Evolutionary conservation across 1,140 invertebrate species (phyloP).

Genomic region (Drosophila azteca): DNA sequence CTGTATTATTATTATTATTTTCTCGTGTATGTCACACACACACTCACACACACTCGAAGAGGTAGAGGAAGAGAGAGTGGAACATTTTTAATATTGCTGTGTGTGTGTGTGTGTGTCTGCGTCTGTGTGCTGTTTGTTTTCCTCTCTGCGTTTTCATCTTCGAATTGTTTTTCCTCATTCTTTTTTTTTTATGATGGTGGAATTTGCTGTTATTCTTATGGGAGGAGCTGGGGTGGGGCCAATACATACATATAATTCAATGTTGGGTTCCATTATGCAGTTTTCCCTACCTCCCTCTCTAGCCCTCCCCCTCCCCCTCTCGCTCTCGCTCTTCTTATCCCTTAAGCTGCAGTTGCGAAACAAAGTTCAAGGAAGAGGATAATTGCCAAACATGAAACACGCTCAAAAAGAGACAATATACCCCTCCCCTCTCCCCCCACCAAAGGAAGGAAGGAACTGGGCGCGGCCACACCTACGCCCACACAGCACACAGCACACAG

Average conservation of each 20-base stretch:
- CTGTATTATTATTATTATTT: constrained; percentile 1
- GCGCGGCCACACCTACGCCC: constrained; percentile 46
- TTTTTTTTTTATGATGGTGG: too few species aligned
- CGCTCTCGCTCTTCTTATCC: background rate
- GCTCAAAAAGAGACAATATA: constrained; percentile 30
- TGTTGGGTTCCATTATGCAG: constrained; percentile 37
- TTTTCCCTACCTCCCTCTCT: constrained; percentile 7
- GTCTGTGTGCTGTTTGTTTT: constrained; percentile 30
- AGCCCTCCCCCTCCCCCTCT: background rate
- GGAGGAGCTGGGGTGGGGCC: background rate
- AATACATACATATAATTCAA: constrained; percentile 52
- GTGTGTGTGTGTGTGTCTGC: constrained; percentile 1
- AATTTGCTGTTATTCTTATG: constrained; percentile 43
- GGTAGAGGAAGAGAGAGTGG: background rate
- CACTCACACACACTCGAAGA: too few species aligned
- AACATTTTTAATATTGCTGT: constrained; percentile 43
- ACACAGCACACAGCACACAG: constrained; percentile 9
- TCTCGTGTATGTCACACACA: constrained; percentile 18
- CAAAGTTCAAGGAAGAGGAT: constrained; percentile 35
- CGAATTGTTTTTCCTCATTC: constrained; percentile 2
- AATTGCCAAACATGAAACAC: constrained; percentile 54
- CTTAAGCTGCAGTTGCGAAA: constrained; percentile 40
- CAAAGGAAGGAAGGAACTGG: constrained; percentile 31
- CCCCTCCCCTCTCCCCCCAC: constrained; percentile 6
- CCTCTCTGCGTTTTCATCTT: constrained; percentile 7